Conservation (phyloP, 2,797 vertebrate species). For the Trematomus bernacchii region DNA sequence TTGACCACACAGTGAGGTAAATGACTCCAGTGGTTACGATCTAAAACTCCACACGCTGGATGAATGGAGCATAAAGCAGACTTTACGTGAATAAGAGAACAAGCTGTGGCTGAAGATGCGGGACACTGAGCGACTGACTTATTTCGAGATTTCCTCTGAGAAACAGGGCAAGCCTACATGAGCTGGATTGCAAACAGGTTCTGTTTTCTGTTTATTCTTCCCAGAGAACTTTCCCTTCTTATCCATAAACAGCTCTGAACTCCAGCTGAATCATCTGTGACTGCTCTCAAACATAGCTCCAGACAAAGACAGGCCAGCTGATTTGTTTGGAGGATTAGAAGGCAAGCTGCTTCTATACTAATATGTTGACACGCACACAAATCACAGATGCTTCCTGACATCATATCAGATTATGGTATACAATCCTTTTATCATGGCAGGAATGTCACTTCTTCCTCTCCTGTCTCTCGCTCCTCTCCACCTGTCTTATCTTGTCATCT, state of each 20-base stretch:
- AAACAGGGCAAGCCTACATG: neutral
- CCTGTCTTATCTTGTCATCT: slow-evolving; percentile 24
- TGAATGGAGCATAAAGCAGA: neutral
- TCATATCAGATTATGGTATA: slow-evolving; percentile 31
- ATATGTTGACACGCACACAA: slow-evolving; percentile 1
- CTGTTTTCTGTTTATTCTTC: neutral
- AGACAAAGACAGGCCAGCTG: neutral
- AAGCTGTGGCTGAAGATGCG: slow-evolving; percentile 8
- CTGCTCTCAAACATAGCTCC: neutral
- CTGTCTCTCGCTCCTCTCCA: neutral
- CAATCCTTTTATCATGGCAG: slow-evolving; percentile 35
- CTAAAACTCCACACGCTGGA: neutral
- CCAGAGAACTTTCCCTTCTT: slow-evolving; percentile 8
- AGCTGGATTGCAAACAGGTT: neutral
- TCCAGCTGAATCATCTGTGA: neutral
- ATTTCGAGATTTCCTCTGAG: slow-evolving; percentile 7
- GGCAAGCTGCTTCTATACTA: neutral
- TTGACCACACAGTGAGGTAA: neutral
- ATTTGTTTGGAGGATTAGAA: slow-evolving; percentile 29
- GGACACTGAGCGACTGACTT: slow-evolving; percentile 26
- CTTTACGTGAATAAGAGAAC: slow-evolving; percentile 8
- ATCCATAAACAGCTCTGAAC: slow-evolving; percentile 31
- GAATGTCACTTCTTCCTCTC: slow-evolving; percentile 16
- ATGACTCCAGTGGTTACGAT: neutral
- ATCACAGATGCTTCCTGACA: slow-evolving; percentile 23